These are phyloP conservation scores for Priocnemis perturbator DNA, from an alignment of 2,888 invertebrate genomes.

Conservation along the genomic window DNA sequence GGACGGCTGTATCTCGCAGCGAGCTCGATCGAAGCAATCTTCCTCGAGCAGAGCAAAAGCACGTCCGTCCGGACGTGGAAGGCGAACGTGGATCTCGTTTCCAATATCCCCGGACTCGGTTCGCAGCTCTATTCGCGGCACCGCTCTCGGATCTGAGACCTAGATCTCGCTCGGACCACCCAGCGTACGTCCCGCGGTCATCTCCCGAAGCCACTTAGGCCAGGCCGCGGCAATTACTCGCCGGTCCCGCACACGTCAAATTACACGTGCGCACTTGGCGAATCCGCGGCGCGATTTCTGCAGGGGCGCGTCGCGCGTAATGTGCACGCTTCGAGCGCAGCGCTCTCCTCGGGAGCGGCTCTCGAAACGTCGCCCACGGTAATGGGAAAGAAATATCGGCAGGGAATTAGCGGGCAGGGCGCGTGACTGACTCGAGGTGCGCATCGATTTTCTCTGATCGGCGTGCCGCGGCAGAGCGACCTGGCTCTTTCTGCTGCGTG, in stretches of 20 bases:
- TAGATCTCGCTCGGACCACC: constrained; percentile 57
- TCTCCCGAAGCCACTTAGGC: constrained; percentile 42
- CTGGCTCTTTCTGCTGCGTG: no score
- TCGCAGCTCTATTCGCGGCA: constrained; percentile 1
- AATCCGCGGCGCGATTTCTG: constrained; percentile 3
- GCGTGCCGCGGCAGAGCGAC: no score
- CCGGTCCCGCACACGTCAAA: constrained; percentile 44
- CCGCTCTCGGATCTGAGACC: constrained; percentile 22
- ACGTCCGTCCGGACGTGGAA: constrained; percentile 5
- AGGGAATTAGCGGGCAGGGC: no score
- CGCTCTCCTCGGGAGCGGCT: constrained; percentile 10
- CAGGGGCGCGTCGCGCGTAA: constrained; percentile 1
- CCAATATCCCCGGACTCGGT: constrained; percentile 21
- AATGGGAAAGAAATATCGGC: no score
- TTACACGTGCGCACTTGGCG: constrained; percentile 30
- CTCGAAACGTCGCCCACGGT: no score
- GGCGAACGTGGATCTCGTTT: background rate
- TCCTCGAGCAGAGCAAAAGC: no score
- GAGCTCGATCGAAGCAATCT: no score
- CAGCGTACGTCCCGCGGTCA: constrained; percentile 51
- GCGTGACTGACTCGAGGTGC: no score
- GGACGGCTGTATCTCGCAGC: no score
- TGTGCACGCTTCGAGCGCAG: constrained; percentile 6
- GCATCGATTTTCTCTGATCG: no score
- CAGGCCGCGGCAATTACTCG: constrained; percentile 55